These are phyloP conservation scores for Eulithis prunata DNA, from an alignment of 2,888 invertebrate species.

Conservation along the genomic window DNA sequence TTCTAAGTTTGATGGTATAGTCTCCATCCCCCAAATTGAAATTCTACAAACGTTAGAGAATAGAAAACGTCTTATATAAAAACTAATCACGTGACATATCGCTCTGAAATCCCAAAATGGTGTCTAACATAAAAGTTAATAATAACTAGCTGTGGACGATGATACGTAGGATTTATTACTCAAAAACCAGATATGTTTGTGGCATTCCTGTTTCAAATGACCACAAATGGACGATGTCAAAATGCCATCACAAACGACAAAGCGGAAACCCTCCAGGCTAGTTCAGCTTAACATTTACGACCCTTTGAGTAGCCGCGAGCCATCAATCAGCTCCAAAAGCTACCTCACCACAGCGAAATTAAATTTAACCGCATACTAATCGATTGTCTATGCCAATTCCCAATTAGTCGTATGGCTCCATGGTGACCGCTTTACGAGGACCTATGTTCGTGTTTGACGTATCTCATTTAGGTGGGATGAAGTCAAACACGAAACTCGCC, in stretches of 20 bases:
- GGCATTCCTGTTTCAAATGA: too few species aligned
- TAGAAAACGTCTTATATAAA: too few species aligned
- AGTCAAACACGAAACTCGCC: not conserved
- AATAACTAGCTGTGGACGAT: too few species aligned
- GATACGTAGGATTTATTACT: too few species aligned
- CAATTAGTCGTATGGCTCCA: slow-evolving; percentile 10
- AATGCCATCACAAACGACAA: not conserved
- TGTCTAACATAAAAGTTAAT: too few species aligned
- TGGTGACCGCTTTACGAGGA: slow-evolving; percentile 1
- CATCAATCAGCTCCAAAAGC: slow-evolving; percentile 1
- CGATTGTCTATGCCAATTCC: slow-evolving; percentile 11
- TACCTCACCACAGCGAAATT: slow-evolving; percentile 1
- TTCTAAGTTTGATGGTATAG: too few species aligned
- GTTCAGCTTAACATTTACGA: not conserved
- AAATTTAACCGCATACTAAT: slow-evolving; percentile 12
- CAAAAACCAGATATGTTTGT: too few species aligned
- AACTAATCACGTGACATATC: too few species aligned
- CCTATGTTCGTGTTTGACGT: slow-evolving; percentile 5
- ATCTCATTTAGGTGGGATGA: not conserved
- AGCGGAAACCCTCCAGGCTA: not conserved
- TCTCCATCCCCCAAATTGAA: too few species aligned
- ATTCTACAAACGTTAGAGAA: too few species aligned
- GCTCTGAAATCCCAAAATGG: too few species aligned
- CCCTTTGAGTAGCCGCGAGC: slow-evolving; percentile 1
- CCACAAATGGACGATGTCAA: not conserved